Percentiles rank a stretch among this genome's conserved stretches.
Conservation (phyloP, 1,140 invertebrate genomes). For the Pemphigus obesinymphae region DNA sequence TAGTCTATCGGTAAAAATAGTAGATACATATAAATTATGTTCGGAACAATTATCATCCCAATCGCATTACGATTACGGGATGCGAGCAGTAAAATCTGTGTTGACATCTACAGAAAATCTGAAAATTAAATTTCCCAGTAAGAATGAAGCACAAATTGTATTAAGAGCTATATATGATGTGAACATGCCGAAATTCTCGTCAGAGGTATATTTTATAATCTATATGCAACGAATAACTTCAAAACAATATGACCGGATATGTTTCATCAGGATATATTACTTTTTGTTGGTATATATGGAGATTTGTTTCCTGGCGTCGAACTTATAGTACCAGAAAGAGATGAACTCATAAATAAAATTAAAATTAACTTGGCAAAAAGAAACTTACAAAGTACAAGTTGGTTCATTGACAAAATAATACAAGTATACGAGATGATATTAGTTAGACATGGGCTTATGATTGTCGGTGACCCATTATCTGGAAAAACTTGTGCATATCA, state of each 20-base stretch:
- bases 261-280: slow-evolving; percentile 67
- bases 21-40: slow-evolving; percentile 85
- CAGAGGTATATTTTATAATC: slow-evolving; percentile 53
- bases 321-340: slow-evolving; percentile 55
- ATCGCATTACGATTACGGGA: slow-evolving; percentile 91
- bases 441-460: slow-evolving; percentile 87
- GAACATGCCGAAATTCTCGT: slow-evolving; percentile 89
- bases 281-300: slow-evolving; percentile 85
- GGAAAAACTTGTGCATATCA: slow-evolving; percentile 83
- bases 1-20: slow-evolving; percentile 72
- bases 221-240: background rate
- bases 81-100: slow-evolving; percentile 81
- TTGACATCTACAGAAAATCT: slow-evolving; percentile 81
- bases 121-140: slow-evolving; percentile 70
- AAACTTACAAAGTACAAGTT: slow-evolving; percentile 68
- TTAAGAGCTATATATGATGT: slow-evolving; percentile 86
- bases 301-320: slow-evolving; percentile 76
- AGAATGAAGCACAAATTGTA: slow-evolving; percentile 68
- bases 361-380: slow-evolving; percentile 57
- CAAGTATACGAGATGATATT: slow-evolving; percentile 90
- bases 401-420: slow-evolving; percentile 70
- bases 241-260: background rate
- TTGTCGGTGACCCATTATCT: slow-evolving; percentile 81
- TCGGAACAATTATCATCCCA: slow-evolving; percentile 88
- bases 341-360: slow-evolving; percentile 62